A percentile compares a stretch with the other conserved stretches of the same genome.
Conservation (phyloP, 2,888 invertebrate species). For the Eucera pruinosa region DNA sequence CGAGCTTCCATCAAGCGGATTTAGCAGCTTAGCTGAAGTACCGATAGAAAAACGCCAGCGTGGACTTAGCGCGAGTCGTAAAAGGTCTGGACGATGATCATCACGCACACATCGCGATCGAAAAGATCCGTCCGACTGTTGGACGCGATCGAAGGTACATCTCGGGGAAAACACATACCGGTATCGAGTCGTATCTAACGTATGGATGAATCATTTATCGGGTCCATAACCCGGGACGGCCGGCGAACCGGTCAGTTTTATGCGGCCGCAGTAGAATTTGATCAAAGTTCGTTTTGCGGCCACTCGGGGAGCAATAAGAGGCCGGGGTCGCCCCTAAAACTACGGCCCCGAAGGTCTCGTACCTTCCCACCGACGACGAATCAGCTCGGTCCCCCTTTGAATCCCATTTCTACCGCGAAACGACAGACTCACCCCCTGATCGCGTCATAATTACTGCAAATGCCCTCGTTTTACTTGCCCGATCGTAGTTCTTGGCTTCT, state of each 20-base stretch:
- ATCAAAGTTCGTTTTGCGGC: constrained; percentile 85
- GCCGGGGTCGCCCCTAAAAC: constrained; percentile 71
- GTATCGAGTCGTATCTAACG: constrained; percentile 75
- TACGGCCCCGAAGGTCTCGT: constrained; percentile 68
- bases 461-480: constrained; percentile 11
- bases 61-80: constrained; percentile 74
- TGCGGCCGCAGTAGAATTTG: constrained; percentile 84
- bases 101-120: constrained; percentile 63
- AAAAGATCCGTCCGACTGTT: not conserved
- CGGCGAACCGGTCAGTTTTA: constrained; percentile 82
- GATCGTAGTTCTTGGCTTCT: not conserved
- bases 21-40: constrained; percentile 69
- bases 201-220: constrained; percentile 84
- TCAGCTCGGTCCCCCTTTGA: constrained; percentile 33
- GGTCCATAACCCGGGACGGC: constrained; percentile 78
- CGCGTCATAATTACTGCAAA: constrained; percentile 62
- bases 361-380: constrained; percentile 52
- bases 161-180: constrained; percentile 45
- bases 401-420: constrained; percentile 54
- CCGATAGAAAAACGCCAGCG: constrained; percentile 30
- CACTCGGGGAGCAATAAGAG: constrained; percentile 84
- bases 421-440: constrained; percentile 50
- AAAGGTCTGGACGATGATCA: constrained; percentile 68
- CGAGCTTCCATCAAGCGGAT: constrained; percentile 55
- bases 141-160: constrained; percentile 43